Base-by-base conservation (phyloP, 2,797 vertebrate species). In the Bufotes viridis region DNA sequence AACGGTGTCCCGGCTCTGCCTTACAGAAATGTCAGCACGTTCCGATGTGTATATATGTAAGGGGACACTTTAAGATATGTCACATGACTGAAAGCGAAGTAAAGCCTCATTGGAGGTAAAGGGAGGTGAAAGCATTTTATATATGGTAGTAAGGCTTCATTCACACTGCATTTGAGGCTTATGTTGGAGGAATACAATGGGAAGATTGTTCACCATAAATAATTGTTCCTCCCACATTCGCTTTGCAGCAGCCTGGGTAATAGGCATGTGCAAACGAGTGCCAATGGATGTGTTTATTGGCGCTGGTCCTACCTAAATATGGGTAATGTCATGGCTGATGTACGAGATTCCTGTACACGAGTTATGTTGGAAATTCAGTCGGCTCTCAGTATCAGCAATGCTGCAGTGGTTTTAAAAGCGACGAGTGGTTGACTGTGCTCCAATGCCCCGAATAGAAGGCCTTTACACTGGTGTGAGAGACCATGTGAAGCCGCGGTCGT, bases 1-100 rank as follows among this genome's bases (percentile, higher is more conserved):
- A 87, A 67, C 82, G 91, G 87, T 88, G 91, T 57, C 78, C 74
- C 84, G 29, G 53, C 80, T 69, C 58, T 88, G 74, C 51, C 87
- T 90, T 91, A 88, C 67, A 87, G 63, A 87, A 90, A 82, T 55
- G 2, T 80, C 87, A 34, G 63, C 61, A 87, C 55, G 86, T 90
- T 87, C 81, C 58, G 86, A 70, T 0, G 22, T 14, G 4, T 26
- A 18, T 42, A 34, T 72, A 55, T 55, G 53, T 17, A 78, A 85
- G 89, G 87, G 85, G 4, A 0, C 1, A 72, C n/a, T 80, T 2
- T 69, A 14, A 55, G 29, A 22, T 3, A 14, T 29, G 18, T 75
- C 18, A 49, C 26, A 24, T 61, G 70, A 76, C 22, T 57, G 58
- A 5, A 12, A 49, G 14, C 15, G 5, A 42, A 15, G 14, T 4